phyloP scores from a whole-genome alignment of 2,113 vertebrate genomes.

The Bos taurus region DNA sequence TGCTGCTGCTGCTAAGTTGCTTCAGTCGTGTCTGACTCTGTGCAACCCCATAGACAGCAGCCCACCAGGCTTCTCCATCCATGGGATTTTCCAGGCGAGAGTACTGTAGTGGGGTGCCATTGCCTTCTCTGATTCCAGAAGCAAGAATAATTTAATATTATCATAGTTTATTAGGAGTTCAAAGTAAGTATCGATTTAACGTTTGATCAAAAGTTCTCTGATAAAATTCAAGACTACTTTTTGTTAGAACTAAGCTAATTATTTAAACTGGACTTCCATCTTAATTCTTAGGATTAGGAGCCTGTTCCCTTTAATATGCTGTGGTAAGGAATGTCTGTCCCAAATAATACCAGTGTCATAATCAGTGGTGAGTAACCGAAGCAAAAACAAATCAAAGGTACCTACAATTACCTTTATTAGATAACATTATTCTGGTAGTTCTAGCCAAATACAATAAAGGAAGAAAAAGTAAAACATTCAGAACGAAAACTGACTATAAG shows the following conservation, averaged over 20 bases:
- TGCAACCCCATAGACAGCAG: too few relatives aligned
- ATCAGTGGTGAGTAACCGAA: neutral
- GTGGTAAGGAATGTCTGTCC: neutral
- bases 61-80: too few relatives aligned
- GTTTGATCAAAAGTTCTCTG: neutral
- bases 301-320: neutral
- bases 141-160: neutral
- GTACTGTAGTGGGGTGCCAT: too few relatives aligned
- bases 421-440: neutral
- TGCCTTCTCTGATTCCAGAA: too few relatives aligned
- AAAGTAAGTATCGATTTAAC: neutral
- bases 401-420: neutral
- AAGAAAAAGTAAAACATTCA: constrained; percentile 16
- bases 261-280: neutral
- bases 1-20: too few relatives aligned
- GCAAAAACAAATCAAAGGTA: neutral
- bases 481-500: neutral
- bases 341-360: neutral
- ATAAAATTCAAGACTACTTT: constrained; percentile 8
- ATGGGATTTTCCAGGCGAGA: too few relatives aligned
- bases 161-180: neutral
- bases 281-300: neutral
- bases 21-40: too few relatives aligned
- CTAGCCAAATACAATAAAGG: neutral
- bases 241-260: constrained; percentile 9